Conservation (phyloP, 2,113 vertebrate genomes). For the Amphiprion ocellaris region DNA sequence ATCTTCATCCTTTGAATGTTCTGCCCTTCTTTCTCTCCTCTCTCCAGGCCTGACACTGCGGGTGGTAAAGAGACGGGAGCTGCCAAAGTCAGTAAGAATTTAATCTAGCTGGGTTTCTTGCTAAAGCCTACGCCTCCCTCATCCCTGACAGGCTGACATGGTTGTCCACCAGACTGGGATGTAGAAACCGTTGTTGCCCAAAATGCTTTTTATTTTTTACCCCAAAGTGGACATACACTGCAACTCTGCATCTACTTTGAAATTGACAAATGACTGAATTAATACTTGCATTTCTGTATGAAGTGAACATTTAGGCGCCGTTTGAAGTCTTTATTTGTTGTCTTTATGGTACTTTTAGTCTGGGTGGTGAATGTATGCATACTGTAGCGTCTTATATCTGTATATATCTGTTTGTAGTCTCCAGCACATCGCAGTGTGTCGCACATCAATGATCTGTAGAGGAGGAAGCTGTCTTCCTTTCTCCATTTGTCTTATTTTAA, state of each 20-base stretch:
- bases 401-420: constrained; percentile 29
- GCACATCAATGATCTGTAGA: background rate
- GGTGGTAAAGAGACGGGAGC: constrained; percentile 98
- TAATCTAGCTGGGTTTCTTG: constrained; percentile 90
- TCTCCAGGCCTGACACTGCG: constrained; percentile 90
- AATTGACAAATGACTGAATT: constrained; percentile 36
- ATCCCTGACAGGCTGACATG: constrained; percentile 87
- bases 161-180: constrained; percentile 82
- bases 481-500: background rate
- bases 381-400: constrained; percentile 8
- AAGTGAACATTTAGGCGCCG: constrained; percentile 37
- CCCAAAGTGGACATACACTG: constrained; percentile 33
- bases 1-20: background rate
- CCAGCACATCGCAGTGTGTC: background rate
- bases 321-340: constrained; percentile 13
- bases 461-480: constrained; percentile 4
- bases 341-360: constrained; percentile 26
- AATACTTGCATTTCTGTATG: constrained; percentile 27
- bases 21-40: background rate
- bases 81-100: constrained; percentile 99
- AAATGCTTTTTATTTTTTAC: constrained; percentile 35
- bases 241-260: constrained; percentile 27
- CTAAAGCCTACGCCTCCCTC: constrained; percentile 91
- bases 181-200: constrained; percentile 66
- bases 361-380: constrained; percentile 26